Percentiles rank a stretch among this genome's conserved stretches.
These are phyloP conservation scores for Pammene aurita DNA, from an alignment of 2,888 invertebrate species.

Conservation along the genomic window DNA sequence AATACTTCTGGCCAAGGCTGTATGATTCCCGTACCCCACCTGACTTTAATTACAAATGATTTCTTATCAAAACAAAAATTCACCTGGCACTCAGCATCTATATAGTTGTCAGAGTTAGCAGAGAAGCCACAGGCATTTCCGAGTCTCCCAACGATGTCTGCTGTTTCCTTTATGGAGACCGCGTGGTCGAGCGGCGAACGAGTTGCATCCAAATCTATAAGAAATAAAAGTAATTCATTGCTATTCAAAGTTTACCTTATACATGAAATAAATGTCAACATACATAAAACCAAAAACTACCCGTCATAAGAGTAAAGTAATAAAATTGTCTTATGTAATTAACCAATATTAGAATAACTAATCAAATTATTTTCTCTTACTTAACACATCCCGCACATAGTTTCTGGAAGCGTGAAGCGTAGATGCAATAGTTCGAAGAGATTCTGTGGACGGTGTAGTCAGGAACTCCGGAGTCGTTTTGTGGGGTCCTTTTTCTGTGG, in stretches of 20 bases:
- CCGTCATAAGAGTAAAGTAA: too few species aligned
- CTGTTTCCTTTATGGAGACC: slow-evolving; percentile 56
- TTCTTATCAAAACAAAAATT: slow-evolving; percentile 15
- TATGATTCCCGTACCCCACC: too few species aligned
- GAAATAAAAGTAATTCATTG: not conserved
- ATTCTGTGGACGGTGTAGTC: slow-evolving; percentile 60
- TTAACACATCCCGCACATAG: slow-evolving; percentile 59
- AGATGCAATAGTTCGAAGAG: slow-evolving; percentile 55
- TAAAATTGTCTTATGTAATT: too few species aligned
- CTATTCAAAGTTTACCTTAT: too few species aligned
- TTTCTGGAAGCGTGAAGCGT: slow-evolving; percentile 58
- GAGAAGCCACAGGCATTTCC: slow-evolving; percentile 69
- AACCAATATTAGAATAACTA: too few species aligned
- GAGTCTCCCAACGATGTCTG: slow-evolving; percentile 53
- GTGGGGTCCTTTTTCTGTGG: slow-evolving; percentile 72
- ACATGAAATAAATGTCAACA: too few species aligned
- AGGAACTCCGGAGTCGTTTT: slow-evolving; percentile 72
- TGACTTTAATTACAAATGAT: too few species aligned
- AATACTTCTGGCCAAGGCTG: too few species aligned
- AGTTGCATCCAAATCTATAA: slow-evolving; percentile 59
- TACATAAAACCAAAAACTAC: too few species aligned
- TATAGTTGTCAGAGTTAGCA: slow-evolving; percentile 66
- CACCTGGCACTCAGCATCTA: slow-evolving; percentile 83
- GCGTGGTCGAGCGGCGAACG: slow-evolving; percentile 55
- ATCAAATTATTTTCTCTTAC: slow-evolving; percentile 53